These are phyloP conservation scores for Mesoligia furuncula DNA, from an alignment of 2,888 invertebrate genomes.

Conservation along the genomic window DNA sequence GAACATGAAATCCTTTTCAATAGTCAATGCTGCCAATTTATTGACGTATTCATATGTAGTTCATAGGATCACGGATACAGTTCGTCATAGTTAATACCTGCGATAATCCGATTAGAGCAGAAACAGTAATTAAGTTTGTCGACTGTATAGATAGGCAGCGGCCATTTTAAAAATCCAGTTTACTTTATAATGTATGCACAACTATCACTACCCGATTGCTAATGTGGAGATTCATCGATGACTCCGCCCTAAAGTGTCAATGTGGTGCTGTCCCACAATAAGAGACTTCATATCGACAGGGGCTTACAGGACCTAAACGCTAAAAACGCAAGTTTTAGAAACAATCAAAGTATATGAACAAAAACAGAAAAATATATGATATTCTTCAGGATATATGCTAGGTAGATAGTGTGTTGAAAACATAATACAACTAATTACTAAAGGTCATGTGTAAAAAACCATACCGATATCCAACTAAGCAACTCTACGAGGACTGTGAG, in stretches of 20 bases:
- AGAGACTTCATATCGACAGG: neutral
- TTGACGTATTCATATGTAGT: constrained; percentile 24
- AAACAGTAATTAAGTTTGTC: constrained; percentile 51
- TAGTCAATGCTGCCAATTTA: constrained; percentile 15
- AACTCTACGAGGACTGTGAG: no score
- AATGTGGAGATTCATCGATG: neutral
- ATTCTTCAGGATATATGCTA: no score
- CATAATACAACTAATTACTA: no score
- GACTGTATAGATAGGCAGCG: neutral
- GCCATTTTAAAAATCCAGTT: constrained; percentile 12
- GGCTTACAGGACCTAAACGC: no score
- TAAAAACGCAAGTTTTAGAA: no score
- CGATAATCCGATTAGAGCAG: constrained; percentile 45
- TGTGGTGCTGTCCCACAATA: neutral
- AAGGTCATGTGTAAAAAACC: no score
- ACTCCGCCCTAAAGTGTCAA: neutral
- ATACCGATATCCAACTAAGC: no score
- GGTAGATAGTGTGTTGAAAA: no score
- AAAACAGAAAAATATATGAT: no score
- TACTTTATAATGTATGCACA: neutral
- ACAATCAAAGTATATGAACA: no score
- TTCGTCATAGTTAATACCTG: constrained; percentile 43
- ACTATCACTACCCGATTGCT: neutral
- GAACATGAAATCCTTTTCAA: constrained; percentile 18
- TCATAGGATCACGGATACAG: constrained; percentile 25